Conservation (phyloP, 2,888 invertebrate species). For the Pristionchus maxplancki region DNA sequence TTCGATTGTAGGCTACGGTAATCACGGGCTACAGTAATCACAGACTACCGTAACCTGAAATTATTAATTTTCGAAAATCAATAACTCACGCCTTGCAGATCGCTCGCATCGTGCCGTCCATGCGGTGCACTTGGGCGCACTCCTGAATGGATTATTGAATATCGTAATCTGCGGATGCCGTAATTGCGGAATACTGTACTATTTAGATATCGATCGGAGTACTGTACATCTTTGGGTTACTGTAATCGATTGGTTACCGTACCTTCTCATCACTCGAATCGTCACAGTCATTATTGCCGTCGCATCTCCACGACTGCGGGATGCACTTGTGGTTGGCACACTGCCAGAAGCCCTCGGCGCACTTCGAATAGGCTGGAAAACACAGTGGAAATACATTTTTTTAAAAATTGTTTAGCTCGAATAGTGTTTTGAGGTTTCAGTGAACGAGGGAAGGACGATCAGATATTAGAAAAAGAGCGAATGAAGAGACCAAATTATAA, state of each 20-base stretch:
- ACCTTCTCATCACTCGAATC: constrained; percentile 89
- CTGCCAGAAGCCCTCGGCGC: constrained; percentile 85
- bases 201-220: no score
- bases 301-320: constrained; percentile 91
- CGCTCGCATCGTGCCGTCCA: constrained; percentile 48
- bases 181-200: neutral
- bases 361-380: constrained; percentile 72
- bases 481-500: no score
- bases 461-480: no score
- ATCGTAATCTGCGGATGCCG: neutral
- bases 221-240: neutral
- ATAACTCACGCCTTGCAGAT: constrained; percentile 49
- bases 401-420: neutral
- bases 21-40: neutral
- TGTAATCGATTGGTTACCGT: no score
- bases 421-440: no score
- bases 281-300: constrained; percentile 90
- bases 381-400: no score
- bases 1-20: no score
- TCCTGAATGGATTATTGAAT: constrained; percentile 5
- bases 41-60: neutral
- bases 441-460: no score
- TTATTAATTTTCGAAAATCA: neutral
- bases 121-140: constrained; percentile 2
- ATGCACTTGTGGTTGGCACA: constrained; percentile 87